Conservation (phyloP, 1,140 invertebrate species). For the Eueides isabella region DNA sequence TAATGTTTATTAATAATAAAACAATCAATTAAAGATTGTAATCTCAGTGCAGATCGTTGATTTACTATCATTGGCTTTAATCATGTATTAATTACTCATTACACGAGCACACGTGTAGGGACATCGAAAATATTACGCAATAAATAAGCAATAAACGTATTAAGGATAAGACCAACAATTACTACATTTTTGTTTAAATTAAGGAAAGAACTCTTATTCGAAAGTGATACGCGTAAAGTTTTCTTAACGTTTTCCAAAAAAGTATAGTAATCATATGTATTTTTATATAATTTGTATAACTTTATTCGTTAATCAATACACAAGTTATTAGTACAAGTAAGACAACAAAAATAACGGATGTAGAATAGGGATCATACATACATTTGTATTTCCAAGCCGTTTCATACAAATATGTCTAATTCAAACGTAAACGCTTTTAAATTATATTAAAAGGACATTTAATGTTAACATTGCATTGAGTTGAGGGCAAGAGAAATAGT, state of each 20-base stretch:
- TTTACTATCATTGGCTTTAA: neutral
- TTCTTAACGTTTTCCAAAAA: too few species aligned
- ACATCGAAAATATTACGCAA: neutral
- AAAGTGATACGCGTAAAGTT: too few species aligned
- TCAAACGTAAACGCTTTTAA: neutral
- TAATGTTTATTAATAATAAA: neutral
- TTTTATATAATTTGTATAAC: too few species aligned
- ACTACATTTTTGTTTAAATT: neutral
- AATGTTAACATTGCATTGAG: neutral
- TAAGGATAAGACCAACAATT: too few species aligned
- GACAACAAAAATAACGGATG: too few species aligned
- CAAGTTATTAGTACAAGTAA: too few species aligned
- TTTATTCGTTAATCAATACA: too few species aligned
- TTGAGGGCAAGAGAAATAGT: neutral
- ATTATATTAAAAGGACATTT: neutral
- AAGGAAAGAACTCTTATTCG: too few species aligned
- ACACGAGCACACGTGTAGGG: neutral
- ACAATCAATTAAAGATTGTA: neutral
- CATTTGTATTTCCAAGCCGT: too few species aligned
- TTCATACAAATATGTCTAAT: neutral
- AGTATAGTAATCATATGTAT: too few species aligned
- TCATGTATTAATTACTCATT: neutral
- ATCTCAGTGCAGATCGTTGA: neutral
- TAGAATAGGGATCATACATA: too few species aligned
- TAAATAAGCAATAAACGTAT: neutral